Evolutionary conservation across 2,113 vertebrate species (phyloP).

Genomic region (Rhegmatorhina hoffmannsi): DNA sequence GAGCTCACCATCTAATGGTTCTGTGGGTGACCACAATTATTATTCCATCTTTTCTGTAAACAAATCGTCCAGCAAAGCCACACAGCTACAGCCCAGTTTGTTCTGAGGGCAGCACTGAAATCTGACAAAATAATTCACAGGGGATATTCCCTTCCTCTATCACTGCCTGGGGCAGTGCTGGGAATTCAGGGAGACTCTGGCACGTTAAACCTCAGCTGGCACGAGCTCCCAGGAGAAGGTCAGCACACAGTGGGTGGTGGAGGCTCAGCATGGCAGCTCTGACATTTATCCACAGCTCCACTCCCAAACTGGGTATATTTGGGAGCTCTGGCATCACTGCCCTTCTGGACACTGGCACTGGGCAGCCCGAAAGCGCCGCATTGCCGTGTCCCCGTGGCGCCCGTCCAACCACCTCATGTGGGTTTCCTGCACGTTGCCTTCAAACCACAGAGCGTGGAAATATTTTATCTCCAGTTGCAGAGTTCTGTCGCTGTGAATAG

Average conservation of each 20-base stretch:
- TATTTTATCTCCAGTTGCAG: neutral
- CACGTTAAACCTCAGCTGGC: neutral
- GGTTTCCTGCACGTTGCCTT: neutral
- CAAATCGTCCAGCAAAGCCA: slow-evolving; percentile 28
- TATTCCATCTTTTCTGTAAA: slow-evolving; percentile 8
- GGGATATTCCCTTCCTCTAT: neutral
- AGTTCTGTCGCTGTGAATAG: neutral
- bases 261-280: neutral
- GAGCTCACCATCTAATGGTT: neutral
- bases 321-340: neutral
- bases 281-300: neutral
- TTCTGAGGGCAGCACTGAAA: neutral
- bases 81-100: neutral
- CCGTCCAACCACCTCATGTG: accelerated
- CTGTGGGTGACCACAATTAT: slow-evolving; percentile 63
- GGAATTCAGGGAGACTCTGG: neutral
- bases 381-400: accelerated
- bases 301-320: neutral
- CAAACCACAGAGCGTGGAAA: neutral
- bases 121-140: neutral
- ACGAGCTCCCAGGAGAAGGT: neutral
- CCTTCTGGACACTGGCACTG: neutral
- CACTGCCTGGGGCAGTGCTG: accelerated
- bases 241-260: neutral
- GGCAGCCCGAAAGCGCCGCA: accelerated